phyloP scores from a whole-genome alignment of 2,797 vertebrate genomes.

The Champsocephalus gunnari region DNA sequence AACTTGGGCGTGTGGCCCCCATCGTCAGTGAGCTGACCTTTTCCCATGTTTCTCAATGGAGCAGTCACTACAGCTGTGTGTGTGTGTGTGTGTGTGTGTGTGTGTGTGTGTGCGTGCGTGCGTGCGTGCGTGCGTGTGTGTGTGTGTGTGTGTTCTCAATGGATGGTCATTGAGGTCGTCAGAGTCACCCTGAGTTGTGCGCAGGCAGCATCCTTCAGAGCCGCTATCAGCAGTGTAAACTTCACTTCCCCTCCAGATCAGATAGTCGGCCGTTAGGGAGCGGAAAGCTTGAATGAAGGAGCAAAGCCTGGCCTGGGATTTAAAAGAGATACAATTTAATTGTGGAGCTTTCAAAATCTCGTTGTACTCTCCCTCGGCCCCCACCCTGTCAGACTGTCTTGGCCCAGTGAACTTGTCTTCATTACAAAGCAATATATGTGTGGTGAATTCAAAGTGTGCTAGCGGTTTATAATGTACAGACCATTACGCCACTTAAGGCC shows the following conservation, averaged over 20 bases:
- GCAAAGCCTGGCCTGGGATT: slow-evolving; percentile 69
- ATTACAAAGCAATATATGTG: slow-evolving; percentile 32
- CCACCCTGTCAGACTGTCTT: slow-evolving; percentile 34
- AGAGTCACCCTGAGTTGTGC: slow-evolving; percentile 71
- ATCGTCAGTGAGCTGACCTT: slow-evolving; percentile 31
- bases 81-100: slow-evolving; percentile 39
- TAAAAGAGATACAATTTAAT: slow-evolving; percentile 77
- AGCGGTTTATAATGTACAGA: slow-evolving; percentile 2
- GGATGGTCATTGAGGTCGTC: slow-evolving; percentile 75
- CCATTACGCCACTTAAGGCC: slow-evolving; percentile 5
- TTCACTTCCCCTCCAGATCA: slow-evolving; percentile 83
- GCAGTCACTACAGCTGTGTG: slow-evolving; percentile 23
- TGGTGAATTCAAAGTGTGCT: not conserved
- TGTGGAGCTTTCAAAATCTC: slow-evolving; percentile 59
- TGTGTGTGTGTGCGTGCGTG: slow-evolving; percentile 4
- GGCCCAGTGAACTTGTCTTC: slow-evolving; percentile 48
- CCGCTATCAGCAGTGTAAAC: slow-evolving; percentile 80
- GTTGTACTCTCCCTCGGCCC: slow-evolving; percentile 47
- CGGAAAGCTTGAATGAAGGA: slow-evolving; percentile 83
- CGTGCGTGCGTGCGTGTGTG: slow-evolving; percentile 24
- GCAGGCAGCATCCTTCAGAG: slow-evolving; percentile 73
- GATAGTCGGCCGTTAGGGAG: slow-evolving; percentile 78
- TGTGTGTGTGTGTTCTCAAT: slow-evolving; percentile 66
- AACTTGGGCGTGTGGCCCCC: slow-evolving; percentile 21
- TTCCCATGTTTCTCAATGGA: slow-evolving; percentile 66